Evolutionary conservation across 2,888 invertebrate species (phyloP).

Genomic region (Dynastes hyllus): DNA sequence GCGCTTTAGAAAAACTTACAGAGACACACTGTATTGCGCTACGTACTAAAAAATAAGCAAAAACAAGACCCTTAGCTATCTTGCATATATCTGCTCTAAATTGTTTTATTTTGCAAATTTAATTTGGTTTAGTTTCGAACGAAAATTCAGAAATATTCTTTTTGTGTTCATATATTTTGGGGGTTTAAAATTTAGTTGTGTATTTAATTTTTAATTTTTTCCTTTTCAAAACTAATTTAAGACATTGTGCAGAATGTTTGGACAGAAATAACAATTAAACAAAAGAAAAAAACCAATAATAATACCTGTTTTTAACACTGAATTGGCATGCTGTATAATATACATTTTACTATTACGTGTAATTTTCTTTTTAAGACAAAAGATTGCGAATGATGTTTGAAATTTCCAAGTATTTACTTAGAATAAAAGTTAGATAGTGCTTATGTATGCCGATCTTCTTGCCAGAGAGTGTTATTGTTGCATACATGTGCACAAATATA

Average conservation of each 20-base stretch:
- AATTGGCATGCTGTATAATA: slow-evolving; percentile 59
- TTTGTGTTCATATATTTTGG: slow-evolving; percentile 29
- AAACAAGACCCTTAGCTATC: background rate
- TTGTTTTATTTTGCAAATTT: too few relatives aligned
- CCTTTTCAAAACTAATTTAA: background rate
- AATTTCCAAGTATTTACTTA: slow-evolving; percentile 55
- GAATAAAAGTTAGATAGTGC: slow-evolving; percentile 63
- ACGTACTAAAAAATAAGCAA: slow-evolving; percentile 9
- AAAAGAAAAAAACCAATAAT: slow-evolving; percentile 34
- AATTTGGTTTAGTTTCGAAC: background rate
- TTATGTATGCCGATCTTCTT: slow-evolving; percentile 65
- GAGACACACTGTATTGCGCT: slow-evolving; percentile 14
- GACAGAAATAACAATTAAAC: slow-evolving; percentile 51
- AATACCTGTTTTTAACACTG: slow-evolving; percentile 60
- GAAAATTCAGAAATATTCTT: slow-evolving; percentile 28
- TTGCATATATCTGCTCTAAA: background rate
- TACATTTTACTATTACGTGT: slow-evolving; percentile 41
- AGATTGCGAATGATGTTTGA: slow-evolving; percentile 50
- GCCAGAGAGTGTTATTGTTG: slow-evolving; percentile 55
- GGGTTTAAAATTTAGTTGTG: too few relatives aligned
- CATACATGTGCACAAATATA: slow-evolving; percentile 64
- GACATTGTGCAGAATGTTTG: slow-evolving; percentile 67
- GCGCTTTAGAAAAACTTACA: slow-evolving; percentile 33
- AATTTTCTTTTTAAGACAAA: slow-evolving; percentile 48
- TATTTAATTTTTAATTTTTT: too few relatives aligned